These are phyloP conservation scores for Stegana nigrithorax DNA, from an alignment of 2,888 invertebrate genomes.

Conservation along the genomic window DNA sequence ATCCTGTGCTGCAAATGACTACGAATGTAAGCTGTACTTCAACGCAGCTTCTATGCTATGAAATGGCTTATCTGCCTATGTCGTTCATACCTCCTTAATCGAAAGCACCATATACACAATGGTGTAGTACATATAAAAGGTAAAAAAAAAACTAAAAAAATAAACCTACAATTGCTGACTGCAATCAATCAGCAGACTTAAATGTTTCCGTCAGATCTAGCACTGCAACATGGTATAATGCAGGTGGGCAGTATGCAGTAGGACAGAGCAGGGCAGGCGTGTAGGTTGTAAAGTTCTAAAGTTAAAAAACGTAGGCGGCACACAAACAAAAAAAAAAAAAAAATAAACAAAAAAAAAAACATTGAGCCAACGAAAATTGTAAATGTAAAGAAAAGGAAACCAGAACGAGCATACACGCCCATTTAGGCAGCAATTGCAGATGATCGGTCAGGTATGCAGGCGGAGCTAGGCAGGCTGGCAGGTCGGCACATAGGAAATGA, in stretches of 20 bases:
- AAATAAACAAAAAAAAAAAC: too few species aligned
- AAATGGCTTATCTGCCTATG: too few species aligned
- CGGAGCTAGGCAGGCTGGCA: background rate
- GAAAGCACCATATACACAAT: too few species aligned
- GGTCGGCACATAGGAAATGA: background rate
- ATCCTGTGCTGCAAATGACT: too few species aligned
- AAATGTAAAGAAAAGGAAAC: constrained; percentile 10
- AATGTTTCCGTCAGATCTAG: constrained; percentile 53
- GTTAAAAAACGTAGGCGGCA: background rate
- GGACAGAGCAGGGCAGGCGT: constrained; percentile 5
- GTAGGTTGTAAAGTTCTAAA: too few species aligned
- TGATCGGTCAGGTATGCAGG: background rate
- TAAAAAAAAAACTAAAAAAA: constrained; percentile 19
- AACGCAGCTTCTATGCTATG: too few species aligned
- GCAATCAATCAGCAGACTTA: constrained; percentile 60
- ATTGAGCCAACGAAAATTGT: too few species aligned
- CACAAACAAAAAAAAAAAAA: background rate
- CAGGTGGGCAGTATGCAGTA: background rate
- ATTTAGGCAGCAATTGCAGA: background rate
- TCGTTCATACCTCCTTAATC: too few species aligned
- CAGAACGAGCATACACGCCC: constrained; percentile 14
- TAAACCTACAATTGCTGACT: constrained; percentile 53
- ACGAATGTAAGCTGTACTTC: too few species aligned
- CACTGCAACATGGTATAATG: too few species aligned
- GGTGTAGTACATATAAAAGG: too few species aligned